Evolutionary conservation across 2,113 vertebrate genomes (phyloP).

Genomic region (Theristicus caerulescens): DNA sequence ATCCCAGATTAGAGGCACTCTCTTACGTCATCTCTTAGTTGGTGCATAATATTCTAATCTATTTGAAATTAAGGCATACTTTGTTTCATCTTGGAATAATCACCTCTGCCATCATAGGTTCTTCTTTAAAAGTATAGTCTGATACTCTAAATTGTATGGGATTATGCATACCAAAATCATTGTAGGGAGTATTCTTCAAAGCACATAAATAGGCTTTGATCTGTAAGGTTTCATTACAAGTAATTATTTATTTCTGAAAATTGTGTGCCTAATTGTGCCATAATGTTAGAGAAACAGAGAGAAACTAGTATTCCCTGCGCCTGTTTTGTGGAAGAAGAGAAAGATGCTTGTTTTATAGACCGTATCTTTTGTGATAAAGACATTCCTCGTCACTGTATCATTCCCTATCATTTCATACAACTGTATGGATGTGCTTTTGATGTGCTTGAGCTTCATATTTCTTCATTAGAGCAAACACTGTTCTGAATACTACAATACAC

Average conservation of each 20-base stretch:
- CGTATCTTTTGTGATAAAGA: background rate
- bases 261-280: background rate
- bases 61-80: background rate
- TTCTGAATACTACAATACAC: background rate
- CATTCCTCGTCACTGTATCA: background rate
- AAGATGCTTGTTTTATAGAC: background rate
- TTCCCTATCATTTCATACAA: background rate
- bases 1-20: background rate
- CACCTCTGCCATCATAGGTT: background rate
- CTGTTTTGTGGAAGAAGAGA: background rate
- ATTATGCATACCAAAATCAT: background rate
- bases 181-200: slow-evolving; percentile 8
- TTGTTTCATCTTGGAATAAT: background rate
- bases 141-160: background rate
- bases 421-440: background rate
- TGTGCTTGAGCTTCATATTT: background rate
- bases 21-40: background rate
- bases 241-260: slow-evolving; percentile 12
- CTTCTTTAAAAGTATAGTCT: background rate
- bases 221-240: background rate
- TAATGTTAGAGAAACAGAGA: background rate
- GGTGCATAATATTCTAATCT: background rate
- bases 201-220: slow-evolving; percentile 17
- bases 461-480: background rate
- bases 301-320: background rate